phyloP scores from a whole-genome alignment of 2,797 vertebrate genomes.

The Galago senegalensis region DNA sequence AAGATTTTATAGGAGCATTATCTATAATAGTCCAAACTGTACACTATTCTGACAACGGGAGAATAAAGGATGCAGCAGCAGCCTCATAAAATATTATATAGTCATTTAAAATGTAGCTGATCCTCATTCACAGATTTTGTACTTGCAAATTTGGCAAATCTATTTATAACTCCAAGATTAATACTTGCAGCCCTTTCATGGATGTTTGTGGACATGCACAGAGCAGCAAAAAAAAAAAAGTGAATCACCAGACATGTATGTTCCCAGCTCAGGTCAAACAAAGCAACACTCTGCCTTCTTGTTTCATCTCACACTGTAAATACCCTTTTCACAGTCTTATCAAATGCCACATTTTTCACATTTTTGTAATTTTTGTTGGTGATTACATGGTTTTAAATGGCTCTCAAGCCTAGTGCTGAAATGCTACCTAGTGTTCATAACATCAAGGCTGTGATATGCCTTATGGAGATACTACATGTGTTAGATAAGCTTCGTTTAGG shows the following conservation, averaged over 20 bases:
- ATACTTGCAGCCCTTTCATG: background rate
- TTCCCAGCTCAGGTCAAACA: background rate
- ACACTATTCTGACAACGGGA: background rate
- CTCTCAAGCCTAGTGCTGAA: background rate
- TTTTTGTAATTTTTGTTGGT: background rate
- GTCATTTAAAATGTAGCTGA: constrained; percentile 11
- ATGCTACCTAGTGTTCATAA: background rate
- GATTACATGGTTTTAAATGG: constrained; percentile 56
- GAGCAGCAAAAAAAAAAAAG: background rate
- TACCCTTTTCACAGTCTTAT: background rate
- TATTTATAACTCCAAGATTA: constrained; percentile 40
- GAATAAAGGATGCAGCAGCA: background rate
- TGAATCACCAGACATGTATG: background rate
- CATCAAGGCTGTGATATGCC: background rate
- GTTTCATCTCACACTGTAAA: background rate
- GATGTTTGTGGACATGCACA: background rate
- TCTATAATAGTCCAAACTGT: background rate
- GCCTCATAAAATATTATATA: background rate
- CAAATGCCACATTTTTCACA: background rate
- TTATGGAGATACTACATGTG: background rate
- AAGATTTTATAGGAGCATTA: background rate
- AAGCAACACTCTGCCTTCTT: background rate
- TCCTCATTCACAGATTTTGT: background rate
- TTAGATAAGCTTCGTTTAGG: background rate
- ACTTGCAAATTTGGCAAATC: constrained; percentile 27